A percentile compares a stretch with the other conserved stretches of the same genome.
Evolutionary conservation across 2,888 invertebrate species (phyloP).

Genomic region (Maniola hyperantus): DNA sequence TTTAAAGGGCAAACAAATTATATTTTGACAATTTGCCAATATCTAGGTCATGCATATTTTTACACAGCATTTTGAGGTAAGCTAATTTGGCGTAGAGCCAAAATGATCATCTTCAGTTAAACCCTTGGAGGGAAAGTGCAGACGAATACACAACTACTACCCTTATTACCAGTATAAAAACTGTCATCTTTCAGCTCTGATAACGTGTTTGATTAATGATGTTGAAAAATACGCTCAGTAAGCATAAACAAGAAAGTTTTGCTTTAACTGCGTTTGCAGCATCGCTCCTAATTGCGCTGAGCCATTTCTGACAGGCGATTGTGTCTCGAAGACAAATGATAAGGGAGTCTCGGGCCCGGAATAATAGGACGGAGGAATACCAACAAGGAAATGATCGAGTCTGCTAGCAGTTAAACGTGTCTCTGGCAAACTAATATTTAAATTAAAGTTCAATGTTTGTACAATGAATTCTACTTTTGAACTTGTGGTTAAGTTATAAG

Average conservation of each 20-base stretch:
- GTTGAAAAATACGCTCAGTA: constrained; percentile 54
- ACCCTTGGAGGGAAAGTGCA: constrained; percentile 44
- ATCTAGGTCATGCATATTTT: constrained; percentile 40
- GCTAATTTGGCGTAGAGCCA: constrained; percentile 67
- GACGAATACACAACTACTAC: constrained; percentile 4
- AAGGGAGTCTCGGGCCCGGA: constrained; percentile 23
- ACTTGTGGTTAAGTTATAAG: too few relatives aligned
- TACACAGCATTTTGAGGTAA: constrained; percentile 46
- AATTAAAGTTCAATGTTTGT: not conserved
- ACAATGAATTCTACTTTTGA: not conserved
- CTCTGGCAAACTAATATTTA: constrained; percentile 2
- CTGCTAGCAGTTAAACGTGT: not conserved
- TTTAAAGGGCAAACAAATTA: constrained; percentile 2
- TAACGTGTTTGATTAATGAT: constrained; percentile 64
- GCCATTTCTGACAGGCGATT: constrained; percentile 66
- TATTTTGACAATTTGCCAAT: constrained; percentile 25
- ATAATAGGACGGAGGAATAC: constrained; percentile 11
- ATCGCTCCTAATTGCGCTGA: constrained; percentile 59
- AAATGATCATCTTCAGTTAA: constrained; percentile 53
- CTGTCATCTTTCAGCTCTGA: not conserved
- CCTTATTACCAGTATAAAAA: not conserved
- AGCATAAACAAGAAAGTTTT: constrained; percentile 66
- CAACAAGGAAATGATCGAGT: constrained; percentile 12
- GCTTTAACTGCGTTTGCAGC: constrained; percentile 56
- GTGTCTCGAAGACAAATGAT: constrained; percentile 54